Percentiles rank a stretch among this genome's conserved stretches.
Conservation (phyloP, 2,797 vertebrate genomes). For the Poecilia gillii region DNA sequence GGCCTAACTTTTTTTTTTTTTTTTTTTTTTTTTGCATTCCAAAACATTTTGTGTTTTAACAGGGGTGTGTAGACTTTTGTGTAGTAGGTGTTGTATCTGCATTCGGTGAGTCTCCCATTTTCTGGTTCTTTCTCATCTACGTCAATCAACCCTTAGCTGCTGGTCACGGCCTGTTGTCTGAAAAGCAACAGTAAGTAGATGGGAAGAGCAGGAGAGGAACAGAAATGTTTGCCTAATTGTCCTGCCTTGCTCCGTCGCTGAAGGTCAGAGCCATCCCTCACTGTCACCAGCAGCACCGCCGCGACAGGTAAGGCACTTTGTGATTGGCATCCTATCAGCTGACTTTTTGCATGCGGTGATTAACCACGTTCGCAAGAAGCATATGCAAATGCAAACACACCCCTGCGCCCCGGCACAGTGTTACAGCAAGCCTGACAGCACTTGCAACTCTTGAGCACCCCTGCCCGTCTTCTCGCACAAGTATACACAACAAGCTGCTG, state of each 20-base stretch:
- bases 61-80: neutral
- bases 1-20: neutral
- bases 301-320: conserved; percentile 49
- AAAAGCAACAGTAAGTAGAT: conserved; percentile 1
- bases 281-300: conserved; percentile 21
- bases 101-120: neutral
- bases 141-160: conserved; percentile 20
- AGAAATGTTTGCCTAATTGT: conserved; percentile 50
- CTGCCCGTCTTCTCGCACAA: neutral
- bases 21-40: neutral
- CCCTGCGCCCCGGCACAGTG: neutral
- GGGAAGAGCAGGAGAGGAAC: neutral
- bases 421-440: neutral
- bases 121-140: neutral
- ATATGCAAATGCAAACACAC: conserved; percentile 7
- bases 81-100: neutral
- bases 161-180: conserved; percentile 22
- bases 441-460: neutral
- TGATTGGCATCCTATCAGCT: conserved; percentile 64
- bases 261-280: conserved; percentile 72
- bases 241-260: conserved; percentile 39
- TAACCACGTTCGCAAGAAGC: neutral
- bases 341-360: conserved; percentile 36
- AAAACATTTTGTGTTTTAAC: neutral
- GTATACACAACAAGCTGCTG: conserved; percentile 2